phyloP scores from a whole-genome alignment of 2,113 vertebrate species.

The Larimichthys crocea region DNA sequence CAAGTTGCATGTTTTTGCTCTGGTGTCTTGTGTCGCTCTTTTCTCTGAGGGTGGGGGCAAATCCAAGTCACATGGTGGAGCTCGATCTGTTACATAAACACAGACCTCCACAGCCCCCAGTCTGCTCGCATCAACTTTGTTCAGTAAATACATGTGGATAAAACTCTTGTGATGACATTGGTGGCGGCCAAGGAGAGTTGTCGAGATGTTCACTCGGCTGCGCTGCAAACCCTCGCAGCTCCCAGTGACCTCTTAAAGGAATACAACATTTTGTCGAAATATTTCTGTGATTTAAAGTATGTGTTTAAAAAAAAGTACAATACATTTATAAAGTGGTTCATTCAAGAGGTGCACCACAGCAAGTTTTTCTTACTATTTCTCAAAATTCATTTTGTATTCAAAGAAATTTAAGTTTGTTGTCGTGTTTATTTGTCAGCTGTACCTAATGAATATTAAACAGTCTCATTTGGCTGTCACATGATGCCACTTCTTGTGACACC shows the following conservation, averaged over 20 bases:
- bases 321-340: background rate
- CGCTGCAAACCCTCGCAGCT: constrained; percentile 54
- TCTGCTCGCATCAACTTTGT: constrained; percentile 79
- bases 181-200: constrained; percentile 71
- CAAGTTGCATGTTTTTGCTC: constrained; percentile 70
- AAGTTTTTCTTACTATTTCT: background rate
- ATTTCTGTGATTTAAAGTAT: background rate
- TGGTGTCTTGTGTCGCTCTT: constrained; percentile 80
- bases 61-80: constrained; percentile 76
- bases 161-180: constrained; percentile 76
- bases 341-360: background rate
- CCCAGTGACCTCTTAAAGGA: constrained; percentile 58
- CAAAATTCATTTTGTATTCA: background rate
- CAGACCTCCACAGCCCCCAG: constrained; percentile 74
- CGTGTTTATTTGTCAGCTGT: background rate
- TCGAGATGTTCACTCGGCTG: constrained; percentile 60
- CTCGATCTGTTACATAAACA: constrained; percentile 83
- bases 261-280: background rate
- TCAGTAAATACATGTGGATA: constrained; percentile 57
- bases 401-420: background rate
- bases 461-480: constrained; percentile 51
- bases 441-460: constrained; percentile 71
- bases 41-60: constrained; percentile 62
- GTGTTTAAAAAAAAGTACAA: background rate
- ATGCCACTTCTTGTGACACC: constrained; percentile 68